Percentiles rank a stretch among this genome's conserved stretches.
Evolutionary conservation across 2,113 vertebrate genomes (phyloP).

Genomic region (Anarhynchus alexandrinus): DNA sequence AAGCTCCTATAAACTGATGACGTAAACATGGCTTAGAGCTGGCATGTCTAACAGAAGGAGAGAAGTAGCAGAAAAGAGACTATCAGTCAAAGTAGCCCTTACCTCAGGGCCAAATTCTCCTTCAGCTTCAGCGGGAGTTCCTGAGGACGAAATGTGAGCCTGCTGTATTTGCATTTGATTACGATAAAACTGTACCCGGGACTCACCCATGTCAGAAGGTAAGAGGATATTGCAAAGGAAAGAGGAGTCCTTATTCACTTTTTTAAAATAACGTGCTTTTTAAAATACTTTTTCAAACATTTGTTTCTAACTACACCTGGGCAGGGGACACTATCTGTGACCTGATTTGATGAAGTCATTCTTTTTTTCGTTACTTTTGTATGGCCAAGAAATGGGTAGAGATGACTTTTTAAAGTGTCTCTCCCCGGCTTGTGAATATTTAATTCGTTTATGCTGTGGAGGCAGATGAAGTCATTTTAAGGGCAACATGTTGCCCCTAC

Average conservation of each 20-base stretch:
- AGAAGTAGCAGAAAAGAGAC: neutral
- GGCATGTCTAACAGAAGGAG: neutral
- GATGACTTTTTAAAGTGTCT: neutral
- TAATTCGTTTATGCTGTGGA: neutral
- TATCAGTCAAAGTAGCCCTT: neutral
- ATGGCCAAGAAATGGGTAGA: neutral
- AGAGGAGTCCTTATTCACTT: neutral
- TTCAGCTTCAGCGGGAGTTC: neutral
- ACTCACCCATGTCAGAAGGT: neutral
- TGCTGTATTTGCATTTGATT: neutral
- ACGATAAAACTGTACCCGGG: neutral
- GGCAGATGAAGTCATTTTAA: neutral
- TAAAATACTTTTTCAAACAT: neutral
- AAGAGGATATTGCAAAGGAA: neutral
- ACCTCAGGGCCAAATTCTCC: neutral
- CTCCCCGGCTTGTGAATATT: neutral
- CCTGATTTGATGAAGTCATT: neutral
- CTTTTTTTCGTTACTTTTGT: neutral
- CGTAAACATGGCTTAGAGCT: neutral
- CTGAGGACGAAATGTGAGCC: neutral
- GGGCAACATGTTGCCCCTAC: neutral
- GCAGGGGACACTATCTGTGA: neutral
- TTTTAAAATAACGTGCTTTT: neutral
- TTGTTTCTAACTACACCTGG: neutral
- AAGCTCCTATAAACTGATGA: neutral